phyloP scores from a whole-genome alignment of 2,797 vertebrate genomes.

The Diplodus sargus region DNA sequence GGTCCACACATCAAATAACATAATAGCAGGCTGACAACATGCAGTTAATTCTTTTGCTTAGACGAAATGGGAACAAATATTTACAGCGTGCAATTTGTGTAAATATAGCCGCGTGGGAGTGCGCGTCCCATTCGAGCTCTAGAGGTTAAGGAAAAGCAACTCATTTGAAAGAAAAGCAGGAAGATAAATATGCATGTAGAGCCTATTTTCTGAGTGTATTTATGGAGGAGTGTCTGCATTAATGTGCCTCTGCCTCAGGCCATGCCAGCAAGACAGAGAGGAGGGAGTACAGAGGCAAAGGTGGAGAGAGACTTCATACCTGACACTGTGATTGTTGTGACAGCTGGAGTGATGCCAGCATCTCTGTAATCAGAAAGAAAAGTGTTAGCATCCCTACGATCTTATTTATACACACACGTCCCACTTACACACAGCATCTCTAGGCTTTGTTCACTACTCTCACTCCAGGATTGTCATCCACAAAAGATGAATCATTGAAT shows the following conservation, averaged over 20 bases:
- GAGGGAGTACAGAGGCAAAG: constrained; percentile 36
- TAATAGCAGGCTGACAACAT: constrained; percentile 32
- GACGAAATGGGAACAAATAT: constrained; percentile 50
- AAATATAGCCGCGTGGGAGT: constrained; percentile 54
- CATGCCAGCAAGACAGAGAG: constrained; percentile 32
- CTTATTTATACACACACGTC: constrained; percentile 14
- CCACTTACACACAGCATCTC: constrained; percentile 16
- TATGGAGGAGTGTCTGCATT: constrained; percentile 54
- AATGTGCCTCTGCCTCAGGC: constrained; percentile 55
- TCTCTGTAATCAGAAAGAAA: constrained; percentile 85
- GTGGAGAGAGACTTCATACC: constrained; percentile 80
- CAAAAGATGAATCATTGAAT: constrained; percentile 64
- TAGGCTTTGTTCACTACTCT: constrained; percentile 45
- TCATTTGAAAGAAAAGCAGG: constrained; percentile 43
- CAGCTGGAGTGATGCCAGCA: constrained; percentile 92
- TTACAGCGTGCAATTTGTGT: constrained; percentile 46
- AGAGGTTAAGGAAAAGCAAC: constrained; percentile 35
- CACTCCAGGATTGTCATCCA: constrained; percentile 51
- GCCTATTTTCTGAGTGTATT: constrained; percentile 53
- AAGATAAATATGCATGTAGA: constrained; percentile 45
- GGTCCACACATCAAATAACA: constrained; percentile 25
- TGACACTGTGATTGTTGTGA: constrained; percentile 92
- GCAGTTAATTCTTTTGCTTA: constrained; percentile 47
- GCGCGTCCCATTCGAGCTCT: constrained; percentile 43
- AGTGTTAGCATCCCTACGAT: constrained; percentile 41